Evolutionary conservation across 2,113 vertebrate species (phyloP), one percentile per base, ranked within the genome.

Genomic region (Grantiella picta): DNA sequence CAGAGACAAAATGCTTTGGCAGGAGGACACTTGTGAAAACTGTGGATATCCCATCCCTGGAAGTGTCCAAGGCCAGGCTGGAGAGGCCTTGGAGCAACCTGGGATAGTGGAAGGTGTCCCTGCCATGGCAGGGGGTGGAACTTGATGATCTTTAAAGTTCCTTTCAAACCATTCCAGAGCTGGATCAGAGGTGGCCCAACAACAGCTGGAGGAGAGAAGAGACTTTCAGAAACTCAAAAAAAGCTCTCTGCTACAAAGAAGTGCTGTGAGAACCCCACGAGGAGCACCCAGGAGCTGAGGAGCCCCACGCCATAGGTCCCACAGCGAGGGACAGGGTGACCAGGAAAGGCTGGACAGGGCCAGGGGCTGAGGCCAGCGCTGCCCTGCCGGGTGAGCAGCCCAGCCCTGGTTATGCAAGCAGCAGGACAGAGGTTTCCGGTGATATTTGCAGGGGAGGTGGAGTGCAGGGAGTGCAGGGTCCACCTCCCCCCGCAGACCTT

Each of bases 401-500:
- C 56, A 0, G 17, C 13, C 61, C 40, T 42, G 11, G 76, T 94
- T 92, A 66, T 75, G 89, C 94, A 95, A 94, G 76, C 6, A 0
- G n/a, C 72, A 89, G 93, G 81, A 71, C 81, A 12, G 81, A 81
- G 76, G 76, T 90, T 92, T 94, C 91, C 77, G 50, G 59, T 79
- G 95, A 38, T 92, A 76, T 75, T 92, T 94, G 77, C 94, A 44
- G 96, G 44, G 64, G 35, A 93, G 89, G 47, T 49, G 65, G n/a
- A 83, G 92, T 31, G 64, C 53, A 47, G 21, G 1, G 25, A 33
- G 61, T 2, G 27, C 28, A 11, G 75, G 63, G 94, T 84, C 96
- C 94, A 40, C 71, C 95, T 83, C 54, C 75, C 87, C 94, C 94
- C 91, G 1, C 85, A 96, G 87, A 70, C 59, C 88, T 93, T n/a